Evolutionary conservation across 2,888 invertebrate species (phyloP).

Genomic region (Lissonota sp.): DNA sequence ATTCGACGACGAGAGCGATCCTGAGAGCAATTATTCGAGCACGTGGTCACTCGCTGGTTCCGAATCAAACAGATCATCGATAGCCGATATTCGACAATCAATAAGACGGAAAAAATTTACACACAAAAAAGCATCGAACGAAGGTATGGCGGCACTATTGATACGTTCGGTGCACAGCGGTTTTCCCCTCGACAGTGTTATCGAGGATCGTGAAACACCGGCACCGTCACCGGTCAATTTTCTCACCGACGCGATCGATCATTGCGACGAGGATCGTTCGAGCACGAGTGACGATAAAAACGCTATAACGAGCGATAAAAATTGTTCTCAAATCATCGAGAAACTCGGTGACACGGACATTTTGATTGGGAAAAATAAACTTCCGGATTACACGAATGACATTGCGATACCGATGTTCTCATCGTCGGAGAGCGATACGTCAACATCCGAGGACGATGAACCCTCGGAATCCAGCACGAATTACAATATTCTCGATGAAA

Average conservation of each 20-base stretch:
- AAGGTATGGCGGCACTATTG: conserved; percentile 88
- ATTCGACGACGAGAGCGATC: conserved; percentile 83
- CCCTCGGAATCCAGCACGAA: conserved; percentile 76
- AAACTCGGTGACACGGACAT: conserved; percentile 9
- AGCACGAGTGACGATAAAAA: not conserved
- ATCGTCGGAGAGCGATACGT: conserved; percentile 79
- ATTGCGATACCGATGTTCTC: conserved; percentile 76
- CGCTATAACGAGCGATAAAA: not conserved
- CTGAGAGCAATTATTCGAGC: conserved; percentile 77
- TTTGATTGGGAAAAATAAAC: conserved; percentile 3
- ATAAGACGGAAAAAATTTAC: conserved; percentile 72
- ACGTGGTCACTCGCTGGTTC: conserved; percentile 73
- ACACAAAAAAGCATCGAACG: conserved; percentile 84
- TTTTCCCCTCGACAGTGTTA: conserved; percentile 77
- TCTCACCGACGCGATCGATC: conserved; percentile 57
- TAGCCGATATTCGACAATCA: conserved; percentile 69
- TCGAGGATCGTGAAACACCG: conserved; percentile 77
- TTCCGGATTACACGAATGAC: conserved; percentile 37
- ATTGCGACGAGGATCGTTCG: conserved; percentile 47
- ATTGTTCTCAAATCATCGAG: not conserved
- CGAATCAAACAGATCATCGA: conserved; percentile 73
- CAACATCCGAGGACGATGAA: conserved; percentile 75
- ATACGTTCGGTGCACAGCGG: conserved; percentile 86
- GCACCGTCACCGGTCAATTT: conserved; percentile 75
- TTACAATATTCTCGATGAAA: conserved; percentile 77